These are phyloP conservation scores for Rissa tridactyla DNA, from an alignment of 2,113 vertebrate species.

Conservation along the genomic window DNA sequence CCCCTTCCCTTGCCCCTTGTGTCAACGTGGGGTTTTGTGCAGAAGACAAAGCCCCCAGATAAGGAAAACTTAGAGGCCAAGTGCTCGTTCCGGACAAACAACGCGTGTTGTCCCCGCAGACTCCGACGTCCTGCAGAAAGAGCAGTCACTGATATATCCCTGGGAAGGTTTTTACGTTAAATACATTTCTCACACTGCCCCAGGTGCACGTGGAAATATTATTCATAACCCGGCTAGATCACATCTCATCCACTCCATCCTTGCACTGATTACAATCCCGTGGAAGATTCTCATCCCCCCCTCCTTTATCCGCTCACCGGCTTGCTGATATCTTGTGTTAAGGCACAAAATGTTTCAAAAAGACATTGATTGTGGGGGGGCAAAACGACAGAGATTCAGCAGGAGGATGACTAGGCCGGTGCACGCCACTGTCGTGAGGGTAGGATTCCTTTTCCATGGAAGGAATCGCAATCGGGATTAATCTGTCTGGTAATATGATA, in stretches of 20 bases:
- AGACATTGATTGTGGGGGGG: background rate
- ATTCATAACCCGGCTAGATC: constrained; percentile 6
- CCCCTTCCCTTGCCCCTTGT: background rate
- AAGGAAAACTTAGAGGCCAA: background rate
- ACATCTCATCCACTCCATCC: background rate
- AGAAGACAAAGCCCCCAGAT: constrained; percentile 9
- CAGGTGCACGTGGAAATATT: constrained; percentile 20
- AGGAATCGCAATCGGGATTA: constrained; percentile 12
- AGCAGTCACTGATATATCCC: constrained; percentile 33
- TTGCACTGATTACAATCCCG: background rate
- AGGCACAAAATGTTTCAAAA: background rate
- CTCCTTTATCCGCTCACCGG: background rate
- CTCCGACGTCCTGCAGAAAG: background rate
- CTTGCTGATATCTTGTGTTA: background rate
- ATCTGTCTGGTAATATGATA: background rate
- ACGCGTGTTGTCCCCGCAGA: background rate
- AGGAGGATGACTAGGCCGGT: background rate
- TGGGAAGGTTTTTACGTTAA: constrained; percentile 2
- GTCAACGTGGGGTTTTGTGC: background rate
- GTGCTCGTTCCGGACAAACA: background rate
- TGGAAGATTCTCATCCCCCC: background rate
- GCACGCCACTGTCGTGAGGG: background rate
- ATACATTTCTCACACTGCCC: background rate
- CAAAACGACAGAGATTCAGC: background rate
- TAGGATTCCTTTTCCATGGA: background rate